Evolutionary conservation across 1,140 invertebrate species (phyloP), one percentile per base, ranked within the genome.

Genomic region (Babylonia areolata): DNA sequence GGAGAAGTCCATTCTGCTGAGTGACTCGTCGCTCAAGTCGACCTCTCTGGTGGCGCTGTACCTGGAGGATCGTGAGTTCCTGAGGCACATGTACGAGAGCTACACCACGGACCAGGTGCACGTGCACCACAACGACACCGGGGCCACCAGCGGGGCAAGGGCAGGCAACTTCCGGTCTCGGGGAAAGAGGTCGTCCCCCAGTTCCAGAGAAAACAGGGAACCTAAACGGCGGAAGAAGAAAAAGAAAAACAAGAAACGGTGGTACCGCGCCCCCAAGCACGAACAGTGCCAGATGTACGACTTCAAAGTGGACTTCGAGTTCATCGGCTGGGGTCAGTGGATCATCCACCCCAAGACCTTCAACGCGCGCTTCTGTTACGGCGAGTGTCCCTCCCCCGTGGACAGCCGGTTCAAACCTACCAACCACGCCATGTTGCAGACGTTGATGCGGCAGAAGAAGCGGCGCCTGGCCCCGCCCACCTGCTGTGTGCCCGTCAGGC

Each of bases 301-400:
- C 64, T 96, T 99, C 80, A 98, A 97, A 93, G 98, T 99, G 20
- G 97, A 99, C 94, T 99, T 99, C 93, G 96, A 95, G 11, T 97
- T 98, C 89, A 98, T 99, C 33, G 98, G 98, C 40, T 99, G 99
- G 99, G 97, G 97, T 90, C 97, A 99, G 94, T 99, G 99, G 99
- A 99, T 99, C 91, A 97, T 99, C 33, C 98, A 98, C n/a, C 99
- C 99, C 15, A 96, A 97, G 28, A 97, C 97, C 39, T 99, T 99
- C 95, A 97, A 99, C 91, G 98, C 98, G 0, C 98, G 96, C 94
- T 98, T 97, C 93, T 99, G 99, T 94, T 96, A 97, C 89, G 99
- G 99, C 2, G 97, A 98, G 90, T 99, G 98, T 94, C 96, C 97
- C 5, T 89, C 88, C 6, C 90, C 89, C 6, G 85, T 92, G 28